Percentiles rank a stretch among this genome's conserved stretches.
phyloP scores from a whole-genome alignment of 2,113 vertebrate genomes.

The Cairina moschata region DNA sequence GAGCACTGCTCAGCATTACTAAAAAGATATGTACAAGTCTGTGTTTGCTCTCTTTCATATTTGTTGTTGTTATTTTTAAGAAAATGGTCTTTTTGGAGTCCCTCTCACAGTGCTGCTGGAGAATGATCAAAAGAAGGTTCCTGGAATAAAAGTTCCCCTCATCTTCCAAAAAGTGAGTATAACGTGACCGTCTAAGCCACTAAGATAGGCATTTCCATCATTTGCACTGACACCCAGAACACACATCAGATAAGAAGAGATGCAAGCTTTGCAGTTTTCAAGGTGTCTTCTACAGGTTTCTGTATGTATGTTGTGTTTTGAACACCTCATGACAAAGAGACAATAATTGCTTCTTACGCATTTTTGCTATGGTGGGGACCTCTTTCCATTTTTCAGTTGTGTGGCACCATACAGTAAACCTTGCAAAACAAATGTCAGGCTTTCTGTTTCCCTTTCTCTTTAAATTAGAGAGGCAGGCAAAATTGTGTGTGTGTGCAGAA shows the following conservation, averaged over 20 bases:
- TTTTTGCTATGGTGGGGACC: not conserved
- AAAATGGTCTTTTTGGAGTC: slow-evolving; percentile 90
- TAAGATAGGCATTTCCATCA: not conserved
- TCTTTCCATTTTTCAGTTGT: not conserved
- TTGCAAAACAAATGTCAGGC: not conserved
- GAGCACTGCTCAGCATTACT: rapidly evolving
- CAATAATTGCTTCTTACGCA: not conserved
- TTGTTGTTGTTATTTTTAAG: slow-evolving; percentile 69
- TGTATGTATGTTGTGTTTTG: not conserved
- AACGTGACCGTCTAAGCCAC: not conserved
- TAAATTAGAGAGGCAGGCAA: not conserved
- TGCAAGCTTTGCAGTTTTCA: not conserved
- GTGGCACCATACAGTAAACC: not conserved
- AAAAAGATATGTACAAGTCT: rapidly evolving
- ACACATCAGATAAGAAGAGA: not conserved
- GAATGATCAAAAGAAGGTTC: slow-evolving; percentile 88
- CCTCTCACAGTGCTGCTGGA: slow-evolving; percentile 86
- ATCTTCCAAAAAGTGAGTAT: slow-evolving; percentile 91
- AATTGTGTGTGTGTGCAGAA: not conserved
- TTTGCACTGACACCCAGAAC: not conserved
- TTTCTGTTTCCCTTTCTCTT: not conserved
- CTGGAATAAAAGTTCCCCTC: slow-evolving; percentile 89
- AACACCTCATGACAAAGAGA: not conserved
- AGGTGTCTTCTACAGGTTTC: not conserved
- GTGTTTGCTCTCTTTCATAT: not conserved